These are phyloP conservation scores for Mesitornis unicolor DNA, from an alignment of 2,113 vertebrate genomes.

Conservation along the genomic window DNA sequence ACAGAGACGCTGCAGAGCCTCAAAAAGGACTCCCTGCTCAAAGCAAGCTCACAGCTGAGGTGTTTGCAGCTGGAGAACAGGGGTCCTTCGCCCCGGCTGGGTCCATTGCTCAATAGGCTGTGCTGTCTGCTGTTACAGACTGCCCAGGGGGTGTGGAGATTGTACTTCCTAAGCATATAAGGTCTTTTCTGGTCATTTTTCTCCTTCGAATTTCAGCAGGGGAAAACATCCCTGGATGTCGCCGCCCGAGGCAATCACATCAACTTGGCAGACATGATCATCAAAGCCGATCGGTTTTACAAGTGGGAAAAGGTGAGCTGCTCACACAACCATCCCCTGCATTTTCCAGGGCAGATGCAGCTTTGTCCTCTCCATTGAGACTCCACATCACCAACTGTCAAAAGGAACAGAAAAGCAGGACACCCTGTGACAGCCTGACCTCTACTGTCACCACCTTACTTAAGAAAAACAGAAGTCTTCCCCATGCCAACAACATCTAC, in stretches of 20 bases:
- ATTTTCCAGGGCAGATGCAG: not conserved
- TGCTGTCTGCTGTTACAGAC: not conserved
- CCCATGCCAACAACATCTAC: not conserved
- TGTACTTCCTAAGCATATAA: not conserved
- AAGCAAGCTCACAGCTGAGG: not conserved
- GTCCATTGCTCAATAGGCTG: fast-evolving
- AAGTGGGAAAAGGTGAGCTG: conserved; percentile 82
- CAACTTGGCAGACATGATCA: conserved; percentile 88
- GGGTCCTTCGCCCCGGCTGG: not conserved
- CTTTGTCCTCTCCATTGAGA: not conserved
- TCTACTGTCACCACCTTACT: not conserved
- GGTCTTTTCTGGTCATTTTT: not conserved
- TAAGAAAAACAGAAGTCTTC: not conserved
- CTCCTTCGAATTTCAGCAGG: conserved; percentile 76
- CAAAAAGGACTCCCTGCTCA: not conserved
- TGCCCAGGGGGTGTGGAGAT: fast-evolving
- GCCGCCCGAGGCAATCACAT: conserved; percentile 86
- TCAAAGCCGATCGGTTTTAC: conserved; percentile 90
- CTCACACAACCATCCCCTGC: not conserved
- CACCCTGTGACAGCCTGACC: not conserved
- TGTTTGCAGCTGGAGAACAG: not conserved
- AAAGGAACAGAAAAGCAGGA: not conserved
- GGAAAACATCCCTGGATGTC: conserved; percentile 85
- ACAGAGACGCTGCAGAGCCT: not conserved
- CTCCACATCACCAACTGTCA: not conserved